A percentile compares a stretch with the other conserved stretches of the same genome.
These are phyloP conservation scores for Sphenodon punctatus DNA, from an alignment of 2,797 vertebrate species.

Conservation along the genomic window DNA sequence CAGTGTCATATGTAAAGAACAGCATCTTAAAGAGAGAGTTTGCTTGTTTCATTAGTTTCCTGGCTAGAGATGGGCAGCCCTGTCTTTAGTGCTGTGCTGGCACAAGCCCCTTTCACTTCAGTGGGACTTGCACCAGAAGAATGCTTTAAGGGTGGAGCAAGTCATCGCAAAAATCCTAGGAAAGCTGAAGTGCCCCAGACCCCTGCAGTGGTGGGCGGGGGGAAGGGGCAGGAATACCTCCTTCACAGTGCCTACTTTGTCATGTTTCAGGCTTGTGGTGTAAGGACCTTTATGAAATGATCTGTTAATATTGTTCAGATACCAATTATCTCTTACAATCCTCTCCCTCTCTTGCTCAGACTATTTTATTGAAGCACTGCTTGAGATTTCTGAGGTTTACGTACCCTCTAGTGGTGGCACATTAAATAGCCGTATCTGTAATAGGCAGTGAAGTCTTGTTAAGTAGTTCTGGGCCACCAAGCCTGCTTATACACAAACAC, in stretches of 20 bases:
- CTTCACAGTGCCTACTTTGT: too few species aligned
- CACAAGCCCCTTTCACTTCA: too few species aligned
- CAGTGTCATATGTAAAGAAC: not conserved
- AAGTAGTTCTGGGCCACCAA: not conserved
- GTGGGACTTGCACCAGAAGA: too few species aligned
- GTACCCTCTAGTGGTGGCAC: not conserved
- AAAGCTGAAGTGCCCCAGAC: too few species aligned
- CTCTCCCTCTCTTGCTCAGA: not conserved
- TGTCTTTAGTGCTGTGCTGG: too few species aligned
- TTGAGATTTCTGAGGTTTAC: not conserved
- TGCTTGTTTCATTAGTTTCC: accelerated
- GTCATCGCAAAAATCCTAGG: too few species aligned
- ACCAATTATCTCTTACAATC: not conserved
- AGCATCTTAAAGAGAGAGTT: not conserved
- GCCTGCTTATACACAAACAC: too few species aligned
- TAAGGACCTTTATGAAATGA: slow-evolving; percentile 7
- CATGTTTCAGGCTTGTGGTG: too few species aligned
- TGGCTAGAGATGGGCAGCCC: too few species aligned
- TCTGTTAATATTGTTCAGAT: not conserved
- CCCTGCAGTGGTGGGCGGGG: too few species aligned
- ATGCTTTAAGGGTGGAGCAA: too few species aligned
- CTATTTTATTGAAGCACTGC: not conserved
- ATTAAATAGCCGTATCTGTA: not conserved
- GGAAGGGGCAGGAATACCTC: too few species aligned
- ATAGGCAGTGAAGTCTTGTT: accelerated